Percentiles rank a stretch among this genome's conserved stretches.
These are phyloP conservation scores for Botia kubotai DNA, from an alignment of 2,797 vertebrate species.

Conservation along the genomic window DNA sequence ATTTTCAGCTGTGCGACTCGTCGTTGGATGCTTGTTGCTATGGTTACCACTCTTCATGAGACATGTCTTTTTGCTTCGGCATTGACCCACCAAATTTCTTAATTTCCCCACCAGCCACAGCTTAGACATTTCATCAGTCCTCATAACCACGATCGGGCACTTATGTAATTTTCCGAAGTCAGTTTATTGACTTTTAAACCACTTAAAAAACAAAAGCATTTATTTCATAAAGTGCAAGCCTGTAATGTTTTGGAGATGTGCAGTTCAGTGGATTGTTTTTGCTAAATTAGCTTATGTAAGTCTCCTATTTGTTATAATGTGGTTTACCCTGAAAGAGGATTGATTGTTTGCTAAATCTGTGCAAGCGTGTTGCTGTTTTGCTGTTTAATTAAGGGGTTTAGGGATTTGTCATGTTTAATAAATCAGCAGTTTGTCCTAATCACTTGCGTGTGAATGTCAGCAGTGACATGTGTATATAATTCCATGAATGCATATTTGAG, in stretches of 20 bases:
- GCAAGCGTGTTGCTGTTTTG: slow-evolving; percentile 2
- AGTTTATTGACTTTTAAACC: slow-evolving; percentile 35
- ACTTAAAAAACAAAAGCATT: not conserved
- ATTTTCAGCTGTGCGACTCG: slow-evolving; percentile 51
- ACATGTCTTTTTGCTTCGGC: slow-evolving; percentile 46
- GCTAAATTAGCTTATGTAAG: not conserved
- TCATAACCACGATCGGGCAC: slow-evolving; percentile 44
- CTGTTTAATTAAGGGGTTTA: slow-evolving; percentile 12
- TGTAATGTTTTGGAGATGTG: slow-evolving; percentile 2
- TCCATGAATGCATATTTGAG: not conserved
- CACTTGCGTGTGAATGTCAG: slow-evolving; percentile 1
- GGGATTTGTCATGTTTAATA: slow-evolving; percentile 1
- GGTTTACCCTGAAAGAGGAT: slow-evolving; percentile 16
- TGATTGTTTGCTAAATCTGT: slow-evolving; percentile 2
- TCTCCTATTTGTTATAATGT: not conserved
- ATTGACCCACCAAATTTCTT: slow-evolving; percentile 52
- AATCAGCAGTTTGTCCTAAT: slow-evolving; percentile 3
- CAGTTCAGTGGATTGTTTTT: not conserved
- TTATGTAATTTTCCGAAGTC: slow-evolving; percentile 42
- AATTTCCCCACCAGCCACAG: slow-evolving; percentile 43
- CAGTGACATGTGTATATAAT: not conserved
- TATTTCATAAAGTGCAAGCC: not conserved
- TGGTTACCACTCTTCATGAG: slow-evolving; percentile 61
- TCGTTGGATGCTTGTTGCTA: slow-evolving; percentile 65
- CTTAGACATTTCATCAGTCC: slow-evolving; percentile 44